A percentile compares a stretch with the other conserved stretches of the same genome.
Conservation (phyloP, 1,140 invertebrate species). For the Contarinia nasturtii region DNA sequence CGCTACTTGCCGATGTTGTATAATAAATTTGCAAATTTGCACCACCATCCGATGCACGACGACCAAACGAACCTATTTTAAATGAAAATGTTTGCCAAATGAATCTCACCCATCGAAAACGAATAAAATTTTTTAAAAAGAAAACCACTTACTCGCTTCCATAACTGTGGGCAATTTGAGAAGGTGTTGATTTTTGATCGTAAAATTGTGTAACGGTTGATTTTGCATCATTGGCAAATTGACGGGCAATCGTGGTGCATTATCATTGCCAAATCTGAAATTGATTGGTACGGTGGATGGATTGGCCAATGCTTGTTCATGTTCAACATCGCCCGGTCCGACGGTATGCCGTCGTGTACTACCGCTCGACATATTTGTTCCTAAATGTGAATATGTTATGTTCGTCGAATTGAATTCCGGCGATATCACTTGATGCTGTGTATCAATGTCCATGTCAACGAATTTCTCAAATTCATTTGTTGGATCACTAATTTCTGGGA, state of each 20-base stretch:
- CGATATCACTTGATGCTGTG: constrained; percentile 24
- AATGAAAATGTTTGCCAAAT: not conserved
- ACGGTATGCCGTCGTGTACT: constrained; percentile 71
- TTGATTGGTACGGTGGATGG: constrained; percentile 13
- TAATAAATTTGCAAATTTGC: constrained; percentile 74
- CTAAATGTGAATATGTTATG: constrained; percentile 6
- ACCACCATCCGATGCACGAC: constrained; percentile 88
- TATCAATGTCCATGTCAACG: constrained; percentile 36
- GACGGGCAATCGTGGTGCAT: constrained; percentile 38
- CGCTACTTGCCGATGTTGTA: constrained; percentile 24
- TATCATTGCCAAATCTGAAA: constrained; percentile 18
- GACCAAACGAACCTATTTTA: constrained; percentile 57
- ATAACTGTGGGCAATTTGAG: constrained; percentile 78
- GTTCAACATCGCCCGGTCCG: constrained; percentile 71
- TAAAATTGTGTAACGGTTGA: constrained; percentile 59
- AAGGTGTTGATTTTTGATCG: constrained; percentile 83
- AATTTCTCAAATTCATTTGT: constrained; percentile 27
- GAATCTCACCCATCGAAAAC: not conserved
- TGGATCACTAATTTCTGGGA: constrained; percentile 16
- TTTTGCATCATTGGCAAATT: constrained; percentile 56
- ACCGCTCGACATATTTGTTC: constrained; percentile 5
- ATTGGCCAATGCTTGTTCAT: constrained; percentile 39
- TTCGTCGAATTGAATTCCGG: constrained; percentile 23
- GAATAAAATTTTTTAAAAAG: no score
- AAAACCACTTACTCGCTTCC: constrained; percentile 50